Evolutionary conservation across 2,888 invertebrate genomes (phyloP).

Genomic region (Drosophila recens): DNA sequence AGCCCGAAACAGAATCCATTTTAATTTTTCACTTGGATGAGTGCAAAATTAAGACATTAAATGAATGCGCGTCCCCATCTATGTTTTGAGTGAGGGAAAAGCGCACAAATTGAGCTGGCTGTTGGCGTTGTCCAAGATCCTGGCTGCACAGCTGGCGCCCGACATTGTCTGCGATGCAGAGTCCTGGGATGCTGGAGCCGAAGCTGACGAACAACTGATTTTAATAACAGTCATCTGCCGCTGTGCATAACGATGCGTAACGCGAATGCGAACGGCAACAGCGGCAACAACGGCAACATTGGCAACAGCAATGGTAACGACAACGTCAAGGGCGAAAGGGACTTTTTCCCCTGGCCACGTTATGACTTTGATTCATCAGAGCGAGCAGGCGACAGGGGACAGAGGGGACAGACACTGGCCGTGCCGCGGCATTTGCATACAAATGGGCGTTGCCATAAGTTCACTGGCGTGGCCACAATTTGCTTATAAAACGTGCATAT

Average conservation of each 20-base stretch:
- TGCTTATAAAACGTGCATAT: slow-evolving; percentile 76
- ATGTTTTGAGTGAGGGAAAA: slow-evolving; percentile 6
- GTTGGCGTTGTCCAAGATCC: slow-evolving; percentile 29
- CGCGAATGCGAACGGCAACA: slow-evolving; percentile 49
- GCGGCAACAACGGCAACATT: slow-evolving; percentile 3
- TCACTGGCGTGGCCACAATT: slow-evolving; percentile 67
- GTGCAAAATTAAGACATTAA: slow-evolving; percentile 85
- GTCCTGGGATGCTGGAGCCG: slow-evolving; percentile 28
- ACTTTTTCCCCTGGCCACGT: slow-evolving; percentile 58
- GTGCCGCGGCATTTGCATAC: slow-evolving; percentile 78
- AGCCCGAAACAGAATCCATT: slow-evolving; percentile 71
- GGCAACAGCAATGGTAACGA: slow-evolving; percentile 9
- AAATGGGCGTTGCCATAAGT: slow-evolving; percentile 84
- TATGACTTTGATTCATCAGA: slow-evolving; percentile 80
- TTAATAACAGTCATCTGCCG: slow-evolving; percentile 82
- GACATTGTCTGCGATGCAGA: slow-evolving; percentile 43
- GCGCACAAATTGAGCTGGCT: slow-evolving; percentile 43
- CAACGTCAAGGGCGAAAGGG: slow-evolving; percentile 13
- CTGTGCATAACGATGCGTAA: slow-evolving; percentile 84
- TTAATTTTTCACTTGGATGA: slow-evolving; percentile 85
- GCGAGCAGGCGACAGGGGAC: slow-evolving; percentile 11
- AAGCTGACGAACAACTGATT: slow-evolving; percentile 77
- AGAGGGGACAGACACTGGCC: slow-evolving; percentile 62
- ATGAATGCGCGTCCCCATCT: slow-evolving; percentile 64
- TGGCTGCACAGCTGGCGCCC: slow-evolving; percentile 67